Percentiles rank a stretch among this genome's conserved stretches.
phyloP scores from a whole-genome alignment of 1,140 invertebrate species.

The Magallana gigas region DNA sequence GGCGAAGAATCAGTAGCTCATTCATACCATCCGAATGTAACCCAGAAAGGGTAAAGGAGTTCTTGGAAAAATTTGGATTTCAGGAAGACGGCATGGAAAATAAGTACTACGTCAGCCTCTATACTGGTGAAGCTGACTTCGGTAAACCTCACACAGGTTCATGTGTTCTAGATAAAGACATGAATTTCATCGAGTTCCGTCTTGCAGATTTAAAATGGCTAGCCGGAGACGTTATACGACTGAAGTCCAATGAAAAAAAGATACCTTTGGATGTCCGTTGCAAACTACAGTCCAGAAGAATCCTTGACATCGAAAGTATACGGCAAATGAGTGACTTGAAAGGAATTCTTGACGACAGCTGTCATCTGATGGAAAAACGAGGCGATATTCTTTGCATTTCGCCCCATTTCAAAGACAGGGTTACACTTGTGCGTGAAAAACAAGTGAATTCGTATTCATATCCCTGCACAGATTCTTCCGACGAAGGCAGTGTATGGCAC shows the following conservation, averaged over 20 bases:
- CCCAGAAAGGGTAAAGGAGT: background rate
- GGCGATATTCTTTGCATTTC: background rate
- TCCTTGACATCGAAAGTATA: slow-evolving; percentile 31
- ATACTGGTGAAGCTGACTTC: slow-evolving; percentile 11
- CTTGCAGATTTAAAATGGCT: slow-evolving; percentile 41
- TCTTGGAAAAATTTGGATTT: slow-evolving; percentile 16
- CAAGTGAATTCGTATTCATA: slow-evolving; percentile 32
- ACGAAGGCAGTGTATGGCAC: background rate
- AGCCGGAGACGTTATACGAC: slow-evolving; percentile 32
- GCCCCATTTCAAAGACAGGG: slow-evolving; percentile 26
- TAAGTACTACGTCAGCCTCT: slow-evolving; percentile 22
- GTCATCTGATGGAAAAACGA: background rate
- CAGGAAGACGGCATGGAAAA: slow-evolving; percentile 19
- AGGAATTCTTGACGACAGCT: background rate
- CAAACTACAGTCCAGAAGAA: slow-evolving; percentile 36
- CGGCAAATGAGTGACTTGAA: slow-evolving; percentile 32
- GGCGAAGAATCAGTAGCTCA: slow-evolving; percentile 25
- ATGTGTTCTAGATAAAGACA: slow-evolving; percentile 11
- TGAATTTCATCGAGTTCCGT: slow-evolving; percentile 26
- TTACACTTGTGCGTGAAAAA: slow-evolving; percentile 39
- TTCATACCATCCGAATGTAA: slow-evolving; percentile 41
- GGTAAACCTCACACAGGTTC: slow-evolving; percentile 28
- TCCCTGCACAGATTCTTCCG: background rate
- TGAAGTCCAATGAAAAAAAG: background rate
- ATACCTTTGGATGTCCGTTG: slow-evolving; percentile 26